Evolutionary conservation across 2,888 invertebrate species (phyloP), one percentile per base, ranked within the genome.

Genomic region (Eremobia ochroleuca): DNA sequence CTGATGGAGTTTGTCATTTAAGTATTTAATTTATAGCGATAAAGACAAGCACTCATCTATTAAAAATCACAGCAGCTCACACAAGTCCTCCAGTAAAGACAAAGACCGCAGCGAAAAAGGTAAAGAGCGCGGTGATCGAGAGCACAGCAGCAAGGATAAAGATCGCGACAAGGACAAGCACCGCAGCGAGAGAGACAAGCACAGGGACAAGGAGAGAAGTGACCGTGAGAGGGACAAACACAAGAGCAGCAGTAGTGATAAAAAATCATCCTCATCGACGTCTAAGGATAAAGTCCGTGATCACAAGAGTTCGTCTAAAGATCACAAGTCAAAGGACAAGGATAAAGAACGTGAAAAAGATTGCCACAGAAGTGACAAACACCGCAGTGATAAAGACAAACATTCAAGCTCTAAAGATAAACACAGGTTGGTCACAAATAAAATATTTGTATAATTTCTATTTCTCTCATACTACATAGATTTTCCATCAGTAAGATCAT

Each of bases 331-430:
- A 58, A 88, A 85, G 69, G 93, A 92, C 71, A 88, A 86, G 69
- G 88, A 88, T 66, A 87, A 71, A 88, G 94, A 94, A 43, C 90
- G 91, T 74, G 95, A 95, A 76, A 97, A 93, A 90, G 97, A 95
- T 80, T 95, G 95, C 66, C 93, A 95, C 73, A 95, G 89, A 79
- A 96, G 94, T 89, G 96, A 96, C 72, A 97, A 96, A 88, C 96
- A 97, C 69, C 91, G 91, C 58, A 93, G 93, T 88, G 94, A 94
- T 80, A 96, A 94, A 86, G 96, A 97, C 72, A 97, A 95, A 88
- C 96, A 97, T 87, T 95, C 96, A 79, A 95, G 95, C 89, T 96
- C 96, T 70, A 97, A 97, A 91, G 97, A 97, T 75, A 97, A 97
- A 90, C 97, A 97, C 88, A 97, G 97, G 94, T 97, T 78, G 81